Evolutionary conservation across 2,888 invertebrate species (phyloP).

Genomic region (Mythimna albipuncta): DNA sequence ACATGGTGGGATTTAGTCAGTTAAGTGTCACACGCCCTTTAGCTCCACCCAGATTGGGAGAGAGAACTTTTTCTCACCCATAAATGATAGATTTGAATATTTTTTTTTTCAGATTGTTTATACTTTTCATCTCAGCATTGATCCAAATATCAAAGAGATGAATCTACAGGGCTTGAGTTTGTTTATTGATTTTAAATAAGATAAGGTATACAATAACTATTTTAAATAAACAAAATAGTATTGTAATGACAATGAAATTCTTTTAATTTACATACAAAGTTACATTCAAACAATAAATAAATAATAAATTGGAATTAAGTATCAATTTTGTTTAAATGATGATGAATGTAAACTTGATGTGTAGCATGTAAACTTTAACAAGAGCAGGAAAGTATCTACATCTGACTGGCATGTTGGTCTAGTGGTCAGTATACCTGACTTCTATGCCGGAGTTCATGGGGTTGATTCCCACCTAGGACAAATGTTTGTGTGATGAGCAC

Average conservation of each 20-base stretch:
- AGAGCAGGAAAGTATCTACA: no score
- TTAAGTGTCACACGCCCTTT: not conserved
- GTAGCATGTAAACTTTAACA: not conserved
- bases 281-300: not conserved
- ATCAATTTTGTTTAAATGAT: not conserved
- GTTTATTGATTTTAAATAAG: constrained; percentile 22
- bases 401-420: no score
- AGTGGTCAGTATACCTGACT: no score
- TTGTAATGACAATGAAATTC: not conserved
- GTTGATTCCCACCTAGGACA: no score
- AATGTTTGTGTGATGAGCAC: no score
- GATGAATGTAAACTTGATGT: not conserved
- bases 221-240: not conserved
- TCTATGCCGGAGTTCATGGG: no score
- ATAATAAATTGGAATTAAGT: not conserved
- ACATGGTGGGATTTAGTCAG: not conserved
- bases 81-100: no score
- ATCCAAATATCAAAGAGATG: constrained; percentile 6
- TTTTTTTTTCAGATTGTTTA: constrained; percentile 3
- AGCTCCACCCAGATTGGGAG: not conserved
- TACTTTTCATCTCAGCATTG: not conserved
- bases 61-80: no score
- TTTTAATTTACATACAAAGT: not conserved
- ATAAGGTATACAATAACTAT: constrained; percentile 16
- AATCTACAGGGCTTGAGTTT: not conserved